phyloP scores from a whole-genome alignment of 2,797 vertebrate genomes.

The Acropternis orthonyx region DNA sequence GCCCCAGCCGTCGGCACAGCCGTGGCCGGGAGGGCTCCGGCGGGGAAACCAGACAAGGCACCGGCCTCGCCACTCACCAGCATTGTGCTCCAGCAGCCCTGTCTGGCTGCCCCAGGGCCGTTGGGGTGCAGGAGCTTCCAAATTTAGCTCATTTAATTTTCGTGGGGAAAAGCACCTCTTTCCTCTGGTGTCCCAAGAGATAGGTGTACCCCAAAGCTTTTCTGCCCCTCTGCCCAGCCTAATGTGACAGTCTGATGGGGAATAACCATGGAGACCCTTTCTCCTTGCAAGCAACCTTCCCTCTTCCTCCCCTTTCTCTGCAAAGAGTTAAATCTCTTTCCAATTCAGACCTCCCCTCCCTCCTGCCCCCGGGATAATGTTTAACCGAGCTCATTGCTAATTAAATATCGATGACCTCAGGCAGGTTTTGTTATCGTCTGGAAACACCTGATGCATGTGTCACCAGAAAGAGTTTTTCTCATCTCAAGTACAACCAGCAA shows the following conservation, averaged over 20 bases:
- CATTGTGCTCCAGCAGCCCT: not conserved
- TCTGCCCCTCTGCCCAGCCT: not conserved
- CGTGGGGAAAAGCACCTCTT: not conserved
- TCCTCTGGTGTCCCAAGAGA: not conserved
- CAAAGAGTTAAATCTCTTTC: constrained; percentile 52
- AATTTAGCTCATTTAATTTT: not conserved
- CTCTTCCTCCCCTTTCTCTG: not conserved
- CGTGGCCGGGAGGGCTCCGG: accelerated
- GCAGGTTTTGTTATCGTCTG: constrained; percentile 66
- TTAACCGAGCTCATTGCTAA: constrained; percentile 64
- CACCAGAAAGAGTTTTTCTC: constrained; percentile 53
- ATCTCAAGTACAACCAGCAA: constrained; percentile 43
- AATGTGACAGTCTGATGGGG: not conserved
- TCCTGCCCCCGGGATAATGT: constrained; percentile 49
- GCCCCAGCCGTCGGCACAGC: not conserved
- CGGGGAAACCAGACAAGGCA: not conserved
- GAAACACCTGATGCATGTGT: constrained; percentile 69
- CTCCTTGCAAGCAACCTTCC: not conserved
- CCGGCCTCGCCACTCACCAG: accelerated
- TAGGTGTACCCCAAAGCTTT: not conserved
- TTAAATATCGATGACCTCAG: constrained; percentile 70
- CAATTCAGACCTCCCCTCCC: not conserved
- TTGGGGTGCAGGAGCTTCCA: not conserved
- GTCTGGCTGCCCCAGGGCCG: not conserved
- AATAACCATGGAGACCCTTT: not conserved